Conservation (phyloP, 1,140 invertebrate genomes). For the Meloidogyne floridensis region DNA sequence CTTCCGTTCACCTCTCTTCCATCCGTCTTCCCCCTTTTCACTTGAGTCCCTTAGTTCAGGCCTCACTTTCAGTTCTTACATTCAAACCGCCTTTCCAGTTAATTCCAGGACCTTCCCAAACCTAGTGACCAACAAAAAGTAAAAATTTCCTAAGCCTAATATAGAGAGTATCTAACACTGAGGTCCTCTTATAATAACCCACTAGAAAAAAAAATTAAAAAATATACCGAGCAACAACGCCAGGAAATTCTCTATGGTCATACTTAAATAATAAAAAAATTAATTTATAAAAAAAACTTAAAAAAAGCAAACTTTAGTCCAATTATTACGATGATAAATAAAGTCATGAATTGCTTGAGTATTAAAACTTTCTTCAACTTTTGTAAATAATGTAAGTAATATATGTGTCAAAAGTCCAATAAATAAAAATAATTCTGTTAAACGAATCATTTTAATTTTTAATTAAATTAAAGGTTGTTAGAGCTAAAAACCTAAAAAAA, state of each 20-base stretch:
- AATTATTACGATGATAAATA: conserved; percentile 81
- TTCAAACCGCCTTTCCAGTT: too few relatives aligned
- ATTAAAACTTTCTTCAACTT: conserved; percentile 99
- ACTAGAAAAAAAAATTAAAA: not conserved
- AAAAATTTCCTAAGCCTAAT: too few relatives aligned
- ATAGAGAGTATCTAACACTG: too few relatives aligned
- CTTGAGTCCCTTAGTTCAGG: too few relatives aligned
- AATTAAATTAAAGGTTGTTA: too few relatives aligned
- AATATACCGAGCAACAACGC: conserved; percentile 82
- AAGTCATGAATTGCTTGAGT: conserved; percentile 91
- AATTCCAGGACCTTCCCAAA: too few relatives aligned
- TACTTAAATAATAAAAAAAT: conserved; percentile 73
- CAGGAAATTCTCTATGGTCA: conserved; percentile 96
- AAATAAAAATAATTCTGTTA: conserved; percentile 55
- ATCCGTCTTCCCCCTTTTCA: too few relatives aligned
- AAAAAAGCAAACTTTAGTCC: conserved; percentile 75
- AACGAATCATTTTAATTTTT: not conserved
- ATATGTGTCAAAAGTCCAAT: conserved; percentile 73
- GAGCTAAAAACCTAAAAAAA: too few relatives aligned
- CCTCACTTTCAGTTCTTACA: too few relatives aligned
- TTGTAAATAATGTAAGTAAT: conserved; percentile 88
- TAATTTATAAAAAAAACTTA: conserved; percentile 17
- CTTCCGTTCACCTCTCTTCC: too few relatives aligned
- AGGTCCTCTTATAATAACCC: too few relatives aligned
- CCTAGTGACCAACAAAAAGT: too few relatives aligned